A percentile compares a stretch with the other conserved stretches of the same genome.
phyloP scores from a whole-genome alignment of 2,797 vertebrate genomes.

The Girardinus metallicus region DNA sequence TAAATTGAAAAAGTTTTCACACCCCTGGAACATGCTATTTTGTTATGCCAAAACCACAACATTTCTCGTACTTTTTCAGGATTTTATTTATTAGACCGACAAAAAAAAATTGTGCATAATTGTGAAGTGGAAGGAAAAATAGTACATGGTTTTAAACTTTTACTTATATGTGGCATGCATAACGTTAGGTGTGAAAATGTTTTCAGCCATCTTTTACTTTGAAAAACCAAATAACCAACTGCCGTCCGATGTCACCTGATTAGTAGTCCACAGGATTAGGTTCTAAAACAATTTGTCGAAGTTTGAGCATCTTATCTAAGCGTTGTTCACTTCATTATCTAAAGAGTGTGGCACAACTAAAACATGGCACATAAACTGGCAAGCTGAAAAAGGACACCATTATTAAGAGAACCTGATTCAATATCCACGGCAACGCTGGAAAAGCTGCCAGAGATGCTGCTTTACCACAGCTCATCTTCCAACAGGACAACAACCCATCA shows the following conservation, averaged over 20 bases:
- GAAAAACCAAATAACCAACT: not conserved
- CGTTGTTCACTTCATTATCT: not conserved
- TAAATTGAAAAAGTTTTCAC: slow-evolving; percentile 59
- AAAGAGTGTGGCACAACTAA: not conserved
- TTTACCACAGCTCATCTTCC: not conserved
- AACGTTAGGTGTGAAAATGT: not conserved
- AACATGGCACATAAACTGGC: not conserved
- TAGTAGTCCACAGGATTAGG: not conserved
- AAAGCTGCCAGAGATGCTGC: not conserved
- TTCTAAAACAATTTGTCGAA: not conserved
- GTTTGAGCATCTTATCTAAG: not conserved
- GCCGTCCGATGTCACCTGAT: not conserved
- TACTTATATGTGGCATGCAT: not conserved
- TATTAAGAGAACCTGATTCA: not conserved
- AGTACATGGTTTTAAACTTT: not conserved
- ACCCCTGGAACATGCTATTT: not conserved
- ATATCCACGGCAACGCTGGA: not conserved
- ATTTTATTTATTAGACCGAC: not conserved
- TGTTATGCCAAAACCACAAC: not conserved
- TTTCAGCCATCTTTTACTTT: not conserved
- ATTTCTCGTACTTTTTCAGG: not conserved
- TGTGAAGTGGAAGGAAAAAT: not conserved
- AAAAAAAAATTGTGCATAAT: not conserved
- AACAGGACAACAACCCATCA: not conserved
- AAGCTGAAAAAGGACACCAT: not conserved